Evolutionary conservation across 2,888 invertebrate species (phyloP), one percentile per base, ranked within the genome.

Genomic region (Xestia ashworthii): DNA sequence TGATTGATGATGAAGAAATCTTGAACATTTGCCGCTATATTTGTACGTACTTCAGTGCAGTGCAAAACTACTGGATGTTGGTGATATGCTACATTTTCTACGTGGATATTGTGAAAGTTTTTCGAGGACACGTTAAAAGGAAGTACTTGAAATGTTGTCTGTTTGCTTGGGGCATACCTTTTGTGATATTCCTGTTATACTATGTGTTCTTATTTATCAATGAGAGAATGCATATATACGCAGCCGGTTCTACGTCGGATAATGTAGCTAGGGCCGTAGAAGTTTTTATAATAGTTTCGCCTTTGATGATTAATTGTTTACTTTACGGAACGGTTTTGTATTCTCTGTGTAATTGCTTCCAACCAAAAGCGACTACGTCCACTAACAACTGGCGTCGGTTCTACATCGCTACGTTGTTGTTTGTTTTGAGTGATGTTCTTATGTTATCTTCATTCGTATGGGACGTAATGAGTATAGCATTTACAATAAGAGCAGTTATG

Each of bases 311-410:
- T 9, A 83, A 83, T 50, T 76, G 76, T 67, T 50, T 55, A 22
- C 46, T 83, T 9, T 83, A 83, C 16, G 46, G 44, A 44, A 60
- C 72, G 0, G 81, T 83, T 41, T 8, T 83, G 12, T 71, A 32
- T 70, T 50, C 85, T 76, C 12, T 83, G 14, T 83, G 69, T 62
- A 76, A 72, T 32, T 81, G 76, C 76, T 82, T 38, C 4, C 69
- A 67, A 12, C 67, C 81, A 0, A 80, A 75, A 67, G 48, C 25
- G 14, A 55, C 79, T 3, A 83, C 78, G 3, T 50, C 83, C 0
- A 81, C 79, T 11, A 78, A 78, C 8, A 81, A 78, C 19, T 81
- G 81, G 81, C 83, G 81, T 69, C 81, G 81, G 5, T 71, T 81
- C 38, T 81, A 81, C 50, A 81, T 81, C 6, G 81, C 81, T 2